Evolutionary conservation across 2,797 vertebrate genomes (phyloP).

Genomic region (Semotilus atromaculatus): DNA sequence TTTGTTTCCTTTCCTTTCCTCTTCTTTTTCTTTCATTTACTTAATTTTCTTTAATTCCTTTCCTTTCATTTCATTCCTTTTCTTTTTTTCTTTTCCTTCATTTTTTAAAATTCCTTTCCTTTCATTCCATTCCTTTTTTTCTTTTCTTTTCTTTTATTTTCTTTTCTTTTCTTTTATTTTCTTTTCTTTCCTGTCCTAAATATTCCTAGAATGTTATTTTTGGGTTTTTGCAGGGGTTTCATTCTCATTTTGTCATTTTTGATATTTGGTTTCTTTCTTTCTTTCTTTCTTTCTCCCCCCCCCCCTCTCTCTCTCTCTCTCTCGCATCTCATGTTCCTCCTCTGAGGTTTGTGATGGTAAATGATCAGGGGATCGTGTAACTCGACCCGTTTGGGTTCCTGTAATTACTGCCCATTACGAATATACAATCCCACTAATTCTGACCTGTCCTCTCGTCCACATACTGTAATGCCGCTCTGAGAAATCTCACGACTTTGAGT

Average conservation of each 20-base stretch:
- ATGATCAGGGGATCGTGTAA: constrained; percentile 70
- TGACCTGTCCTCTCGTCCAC: constrained; percentile 39
- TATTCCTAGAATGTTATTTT: no score
- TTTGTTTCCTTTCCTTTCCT: no score
- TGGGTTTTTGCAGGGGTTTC: no score
- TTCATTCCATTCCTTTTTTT: no score
- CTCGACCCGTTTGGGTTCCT: constrained; percentile 61
- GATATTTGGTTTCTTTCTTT: constrained; percentile 66
- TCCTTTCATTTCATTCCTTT: no score
- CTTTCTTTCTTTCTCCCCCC: constrained; percentile 57
- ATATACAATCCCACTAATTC: constrained; percentile 53
- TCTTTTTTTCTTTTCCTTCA: no score
- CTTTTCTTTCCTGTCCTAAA: no score
- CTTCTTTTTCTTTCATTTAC: no score
- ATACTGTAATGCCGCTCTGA: constrained; percentile 45
- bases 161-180: rapidly evolving
- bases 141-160: rapidly evolving
- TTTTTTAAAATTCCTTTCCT: no score
- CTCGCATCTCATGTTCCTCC: constrained; percentile 69
- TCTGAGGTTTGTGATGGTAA: constrained; percentile 69
- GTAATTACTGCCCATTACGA: constrained; percentile 72
- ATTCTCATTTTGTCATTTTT: no score
- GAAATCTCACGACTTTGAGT: constrained; percentile 31
- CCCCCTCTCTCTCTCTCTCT: no score
- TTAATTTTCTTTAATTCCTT: no score